These are phyloP conservation scores for Hemicrepidius hirtus DNA, from an alignment of 2,888 invertebrate genomes.

Conservation along the genomic window DNA sequence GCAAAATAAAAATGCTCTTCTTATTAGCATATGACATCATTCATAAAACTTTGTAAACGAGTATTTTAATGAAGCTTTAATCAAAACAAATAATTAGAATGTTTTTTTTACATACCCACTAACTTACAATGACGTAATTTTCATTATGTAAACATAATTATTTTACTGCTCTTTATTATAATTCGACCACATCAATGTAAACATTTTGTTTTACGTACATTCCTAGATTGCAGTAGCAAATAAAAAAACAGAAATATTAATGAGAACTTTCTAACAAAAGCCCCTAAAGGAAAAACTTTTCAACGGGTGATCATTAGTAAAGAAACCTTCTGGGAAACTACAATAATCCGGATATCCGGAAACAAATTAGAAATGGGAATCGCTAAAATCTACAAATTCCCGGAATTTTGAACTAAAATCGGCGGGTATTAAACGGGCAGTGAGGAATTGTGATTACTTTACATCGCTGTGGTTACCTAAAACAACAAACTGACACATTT, in stretches of 20 bases:
- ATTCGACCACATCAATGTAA: slow-evolving; percentile 23
- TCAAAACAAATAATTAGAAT: slow-evolving; percentile 43
- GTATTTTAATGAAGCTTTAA: slow-evolving; percentile 18
- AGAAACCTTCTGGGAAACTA: too few relatives aligned
- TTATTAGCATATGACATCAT: slow-evolving; percentile 45
- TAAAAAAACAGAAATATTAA: too few relatives aligned
- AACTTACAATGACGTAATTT: slow-evolving; percentile 39
- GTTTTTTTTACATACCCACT: slow-evolving; percentile 35
- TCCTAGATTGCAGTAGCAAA: too few relatives aligned
- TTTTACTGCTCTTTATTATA: slow-evolving; percentile 28
- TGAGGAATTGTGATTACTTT: neutral
- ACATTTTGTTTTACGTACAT: slow-evolving; percentile 4
- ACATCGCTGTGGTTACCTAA: neutral
- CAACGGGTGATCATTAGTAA: too few relatives aligned
- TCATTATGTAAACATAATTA: slow-evolving; percentile 37
- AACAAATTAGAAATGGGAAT: too few relatives aligned
- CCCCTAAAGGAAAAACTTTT: too few relatives aligned
- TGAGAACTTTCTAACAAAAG: too few relatives aligned
- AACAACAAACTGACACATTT: slow-evolving; percentile 13
- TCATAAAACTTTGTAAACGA: slow-evolving; percentile 29
- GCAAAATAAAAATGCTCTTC: slow-evolving; percentile 17
- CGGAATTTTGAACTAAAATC: too few relatives aligned
- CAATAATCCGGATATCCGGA: too few relatives aligned
- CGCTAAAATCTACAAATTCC: too few relatives aligned
- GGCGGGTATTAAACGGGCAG: too few relatives aligned